Evolutionary conservation across 2,888 invertebrate genomes (phyloP), one percentile per base, ranked within the genome.

Genomic region (Junonia oenone): DNA sequence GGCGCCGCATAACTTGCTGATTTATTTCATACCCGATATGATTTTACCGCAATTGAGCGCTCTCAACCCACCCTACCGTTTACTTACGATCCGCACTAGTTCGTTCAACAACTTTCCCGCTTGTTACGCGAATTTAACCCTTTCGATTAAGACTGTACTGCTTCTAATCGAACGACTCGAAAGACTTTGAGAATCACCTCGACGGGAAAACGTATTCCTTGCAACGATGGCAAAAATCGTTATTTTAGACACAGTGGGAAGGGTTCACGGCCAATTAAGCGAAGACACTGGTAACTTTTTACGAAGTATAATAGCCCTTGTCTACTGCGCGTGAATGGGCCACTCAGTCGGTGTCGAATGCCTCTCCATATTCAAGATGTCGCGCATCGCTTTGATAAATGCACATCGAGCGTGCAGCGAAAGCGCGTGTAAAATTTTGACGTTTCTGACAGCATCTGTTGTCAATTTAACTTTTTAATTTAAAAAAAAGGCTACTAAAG

Each of bases 21-120:
- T 87, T 86, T 87, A 85, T 88, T 84, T 83, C 78, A 82, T 81
- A 77, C 74, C 76, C 81, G 86, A 87, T 87, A 84, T 84, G 84
- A 83, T 86, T 86, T 81, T 73, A 75, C 79, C 80, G 76, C 83
- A 82, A 81, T 82, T 75, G 78, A 81, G 78, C 73, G 71, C 75
- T 77, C 78, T 74, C 71, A 57, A 65, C 63, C 64, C 68, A 62
- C 63, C 64, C 63, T 52, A 59, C 47, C 62, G 56, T 63, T 65
- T 62, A 62, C 63, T 61, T 67, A 59, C 65, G 64, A 63, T 63
- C 69, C 67, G 59, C 59, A 65, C 59, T 56, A 53, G 27, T 47
- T 38, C 46, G 31, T 37, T 40, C 38, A 19, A 14, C 19, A 9
- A 35, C 31, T 47, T 33, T 27, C 37, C n/a, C 4, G 4, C 6